phyloP scores from a whole-genome alignment of 2,888 invertebrate genomes.

The Oscheius sp. region DNA sequence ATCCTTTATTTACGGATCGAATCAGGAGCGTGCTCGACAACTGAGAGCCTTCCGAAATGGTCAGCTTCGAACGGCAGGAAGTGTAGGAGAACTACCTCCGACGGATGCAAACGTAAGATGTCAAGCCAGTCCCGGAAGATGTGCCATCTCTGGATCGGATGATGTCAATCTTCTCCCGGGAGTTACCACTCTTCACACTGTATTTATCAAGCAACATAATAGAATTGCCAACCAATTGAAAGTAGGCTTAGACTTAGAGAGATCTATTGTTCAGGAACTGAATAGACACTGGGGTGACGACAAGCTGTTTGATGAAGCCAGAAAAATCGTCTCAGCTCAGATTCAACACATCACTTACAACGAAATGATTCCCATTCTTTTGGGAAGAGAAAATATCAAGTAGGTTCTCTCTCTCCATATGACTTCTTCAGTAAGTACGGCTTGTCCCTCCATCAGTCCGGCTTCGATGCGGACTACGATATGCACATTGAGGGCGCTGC shows the following conservation, averaged over 20 bases:
- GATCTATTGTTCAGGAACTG: conserved; percentile 40
- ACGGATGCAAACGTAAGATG: conserved; percentile 48
- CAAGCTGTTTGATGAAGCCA: conserved; percentile 70
- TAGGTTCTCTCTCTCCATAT: neutral
- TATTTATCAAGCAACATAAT: conserved; percentile 70
- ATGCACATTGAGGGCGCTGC: conserved; percentile 79
- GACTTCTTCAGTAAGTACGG: conserved; percentile 76
- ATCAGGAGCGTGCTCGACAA: conserved; percentile 81
- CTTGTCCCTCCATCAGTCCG: conserved; percentile 79
- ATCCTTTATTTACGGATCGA: conserved; percentile 89
- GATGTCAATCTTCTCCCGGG: conserved; percentile 68
- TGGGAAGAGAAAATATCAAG: conserved; percentile 64
- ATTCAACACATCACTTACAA: conserved; percentile 75
- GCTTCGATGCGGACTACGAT: conserved; percentile 75
- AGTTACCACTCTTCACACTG: conserved; percentile 63
- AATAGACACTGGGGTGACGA: conserved; percentile 70
- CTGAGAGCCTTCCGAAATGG: conserved; percentile 83
- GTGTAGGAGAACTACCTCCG: conserved; percentile 52
- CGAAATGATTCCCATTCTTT: conserved; percentile 70
- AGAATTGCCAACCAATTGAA: conserved; percentile 58
- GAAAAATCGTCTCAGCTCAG: conserved; percentile 72
- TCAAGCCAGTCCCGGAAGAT: conserved; percentile 44
- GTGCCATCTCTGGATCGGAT: conserved; percentile 56
- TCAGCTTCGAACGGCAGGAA: conserved; percentile 54
- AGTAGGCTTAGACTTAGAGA: too few species aligned